A percentile compares a stretch with the other conserved stretches of the same genome.
Evolutionary conservation across 2,888 invertebrate species (phyloP).

Genomic region (Muschampia plurimacula): DNA sequence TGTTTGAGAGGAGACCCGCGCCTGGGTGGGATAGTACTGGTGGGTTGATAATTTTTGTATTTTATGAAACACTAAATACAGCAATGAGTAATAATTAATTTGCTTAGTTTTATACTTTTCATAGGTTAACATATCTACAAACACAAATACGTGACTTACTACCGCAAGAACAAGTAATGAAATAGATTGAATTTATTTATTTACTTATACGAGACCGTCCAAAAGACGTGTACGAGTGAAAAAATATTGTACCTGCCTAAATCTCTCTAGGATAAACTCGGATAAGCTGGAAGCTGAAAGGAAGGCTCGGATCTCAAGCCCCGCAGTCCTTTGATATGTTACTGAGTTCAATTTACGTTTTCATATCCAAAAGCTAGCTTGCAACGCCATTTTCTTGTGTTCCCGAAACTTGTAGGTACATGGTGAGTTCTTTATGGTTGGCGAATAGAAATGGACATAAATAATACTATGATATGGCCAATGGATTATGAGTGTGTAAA

Average conservation of each 20-base stretch:
- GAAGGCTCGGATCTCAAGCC: slow-evolving; percentile 53
- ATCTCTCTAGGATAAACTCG: slow-evolving; percentile 61
- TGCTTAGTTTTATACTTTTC: too few relatives aligned
- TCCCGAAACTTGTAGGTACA: slow-evolving; percentile 27
- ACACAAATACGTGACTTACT: too few relatives aligned
- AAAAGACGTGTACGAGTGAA: slow-evolving; percentile 44
- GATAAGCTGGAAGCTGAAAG: slow-evolving; percentile 61
- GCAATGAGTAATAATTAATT: too few relatives aligned
- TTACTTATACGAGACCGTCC: slow-evolving; percentile 31
- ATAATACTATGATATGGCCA: background rate
- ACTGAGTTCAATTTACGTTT: slow-evolving; percentile 74
- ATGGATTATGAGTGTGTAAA: background rate
- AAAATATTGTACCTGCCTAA: slow-evolving; percentile 58
- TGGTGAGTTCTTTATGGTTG: slow-evolving; percentile 22
- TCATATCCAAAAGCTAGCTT: slow-evolving; percentile 57
- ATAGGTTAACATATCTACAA: too few relatives aligned
- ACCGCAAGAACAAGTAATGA: slow-evolving; percentile 5
- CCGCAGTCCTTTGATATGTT: slow-evolving; percentile 72
- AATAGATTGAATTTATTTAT: slow-evolving; percentile 44
- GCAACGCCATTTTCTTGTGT: slow-evolving; percentile 36
- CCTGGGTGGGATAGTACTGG: too few relatives aligned
- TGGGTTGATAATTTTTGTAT: too few relatives aligned
- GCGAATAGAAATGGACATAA: slow-evolving; percentile 10
- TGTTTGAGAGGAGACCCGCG: too few relatives aligned
- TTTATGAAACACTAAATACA: too few relatives aligned